These are phyloP conservation scores for Porites rus DNA, from an alignment of 92 coral and sea anemone genomes.

Conservation along the genomic window DNA sequence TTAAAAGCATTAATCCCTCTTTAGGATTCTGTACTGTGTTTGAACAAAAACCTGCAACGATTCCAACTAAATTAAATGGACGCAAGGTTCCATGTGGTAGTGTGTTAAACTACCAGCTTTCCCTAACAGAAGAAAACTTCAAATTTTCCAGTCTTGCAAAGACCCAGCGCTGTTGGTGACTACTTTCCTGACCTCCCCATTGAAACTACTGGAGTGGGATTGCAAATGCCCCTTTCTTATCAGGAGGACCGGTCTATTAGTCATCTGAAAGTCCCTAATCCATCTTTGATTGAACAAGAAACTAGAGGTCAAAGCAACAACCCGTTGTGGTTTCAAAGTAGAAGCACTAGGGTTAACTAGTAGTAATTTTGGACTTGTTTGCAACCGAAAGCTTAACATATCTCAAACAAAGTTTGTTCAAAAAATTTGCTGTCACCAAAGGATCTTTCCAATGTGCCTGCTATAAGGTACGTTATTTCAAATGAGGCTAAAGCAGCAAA, in stretches of 20 bases:
- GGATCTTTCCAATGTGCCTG: conserved; percentile 62
- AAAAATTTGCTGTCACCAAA: neutral
- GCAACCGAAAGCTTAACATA: conserved; percentile 55
- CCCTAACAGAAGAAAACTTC: conserved; percentile 66
- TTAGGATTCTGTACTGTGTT: conserved; percentile 17
- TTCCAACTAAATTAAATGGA: conserved; percentile 49
- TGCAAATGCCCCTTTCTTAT: conserved; percentile 55
- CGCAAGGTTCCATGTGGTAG: conserved; percentile 61
- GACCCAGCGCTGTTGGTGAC: conserved; percentile 35
- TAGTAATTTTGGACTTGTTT: conserved; percentile 74
- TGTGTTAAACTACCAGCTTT: conserved; percentile 65
- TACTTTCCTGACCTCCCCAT: conserved; percentile 55
- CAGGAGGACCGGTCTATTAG: conserved; percentile 53
- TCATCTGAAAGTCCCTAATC: conserved; percentile 48
- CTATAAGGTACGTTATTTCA: conserved; percentile 57
- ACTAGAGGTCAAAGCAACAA: conserved; percentile 73
- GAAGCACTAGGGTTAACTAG: conserved; percentile 68
- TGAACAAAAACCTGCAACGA: conserved; percentile 41
- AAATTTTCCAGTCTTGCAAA: conserved; percentile 19
- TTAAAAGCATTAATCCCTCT: conserved; percentile 57
- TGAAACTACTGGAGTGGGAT: conserved; percentile 21
- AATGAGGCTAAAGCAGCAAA: conserved; percentile 67
- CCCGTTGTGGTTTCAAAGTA: conserved; percentile 57
- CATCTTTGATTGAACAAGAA: conserved; percentile 55
- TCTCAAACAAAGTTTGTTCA: conserved; percentile 66